A percentile compares a stretch with the other conserved stretches of the same genome.
Conservation (phyloP, 1,140 invertebrate species). For the Philotrypesis tridentata region DNA sequence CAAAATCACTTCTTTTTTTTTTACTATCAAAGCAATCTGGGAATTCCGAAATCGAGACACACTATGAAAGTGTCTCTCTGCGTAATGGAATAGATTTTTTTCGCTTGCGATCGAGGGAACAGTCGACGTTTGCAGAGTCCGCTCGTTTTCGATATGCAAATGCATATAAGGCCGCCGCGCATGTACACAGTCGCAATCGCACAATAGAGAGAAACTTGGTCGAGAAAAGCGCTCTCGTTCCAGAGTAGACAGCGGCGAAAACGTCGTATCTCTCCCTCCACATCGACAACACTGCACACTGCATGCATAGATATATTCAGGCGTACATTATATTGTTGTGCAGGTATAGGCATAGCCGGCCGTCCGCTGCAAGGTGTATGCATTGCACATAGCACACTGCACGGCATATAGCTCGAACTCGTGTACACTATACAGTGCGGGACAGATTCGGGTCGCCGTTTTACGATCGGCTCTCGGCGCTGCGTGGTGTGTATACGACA, state of each 20-base stretch:
- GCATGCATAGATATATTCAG: no score
- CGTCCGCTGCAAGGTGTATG: background rate
- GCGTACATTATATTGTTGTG: no score
- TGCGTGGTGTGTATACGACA: conserved; percentile 3
- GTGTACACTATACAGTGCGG: conserved; percentile 3
- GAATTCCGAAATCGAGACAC: background rate
- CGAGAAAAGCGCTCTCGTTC: background rate
- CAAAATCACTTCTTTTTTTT: background rate
- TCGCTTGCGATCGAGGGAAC: background rate
- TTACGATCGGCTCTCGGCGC: conserved; percentile 58
- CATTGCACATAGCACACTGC: background rate
- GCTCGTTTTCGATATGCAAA: background rate
- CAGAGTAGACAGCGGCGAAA: background rate
- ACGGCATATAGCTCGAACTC: conserved; percentile 52
- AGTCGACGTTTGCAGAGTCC: no score
- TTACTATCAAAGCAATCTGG: background rate
- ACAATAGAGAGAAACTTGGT: conserved; percentile 11
- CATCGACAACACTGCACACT: background rate
- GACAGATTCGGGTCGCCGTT: conserved; percentile 69
- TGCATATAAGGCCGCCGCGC: background rate
- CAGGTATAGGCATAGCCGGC: no score
- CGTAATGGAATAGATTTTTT: background rate
- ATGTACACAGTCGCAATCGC: background rate
- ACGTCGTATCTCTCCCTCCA: background rate
- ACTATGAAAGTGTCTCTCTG: background rate